phyloP scores from a whole-genome alignment of 2,888 invertebrate species.

The Aporophyla nigra region DNA sequence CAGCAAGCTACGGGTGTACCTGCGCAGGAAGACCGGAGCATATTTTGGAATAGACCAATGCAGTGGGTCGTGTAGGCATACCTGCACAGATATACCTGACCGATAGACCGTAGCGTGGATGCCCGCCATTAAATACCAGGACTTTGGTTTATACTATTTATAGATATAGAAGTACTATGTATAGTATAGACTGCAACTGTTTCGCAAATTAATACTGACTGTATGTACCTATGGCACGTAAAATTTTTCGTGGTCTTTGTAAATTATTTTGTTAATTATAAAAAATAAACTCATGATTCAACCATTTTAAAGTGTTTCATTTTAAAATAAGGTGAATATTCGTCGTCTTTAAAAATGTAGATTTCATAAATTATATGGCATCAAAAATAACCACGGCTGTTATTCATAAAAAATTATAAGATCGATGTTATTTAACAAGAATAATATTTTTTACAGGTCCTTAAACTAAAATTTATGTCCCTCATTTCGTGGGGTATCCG shows the following conservation, averaged over 20 bases:
- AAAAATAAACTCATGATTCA: conserved; percentile 5
- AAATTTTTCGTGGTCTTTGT: not conserved
- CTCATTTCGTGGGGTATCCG: too few species aligned
- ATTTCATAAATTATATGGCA: not conserved
- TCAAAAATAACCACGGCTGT: too few species aligned
- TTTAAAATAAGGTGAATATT: not conserved
- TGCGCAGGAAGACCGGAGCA: not conserved
- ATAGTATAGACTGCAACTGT: not conserved
- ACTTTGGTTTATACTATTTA: not conserved
- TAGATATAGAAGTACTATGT: not conserved
- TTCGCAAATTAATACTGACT: not conserved
- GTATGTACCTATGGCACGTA: not conserved
- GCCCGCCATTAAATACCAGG: not conserved
- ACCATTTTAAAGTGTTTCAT: conserved; percentile 13
- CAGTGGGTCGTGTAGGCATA: not conserved
- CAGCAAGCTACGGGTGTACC: not conserved
- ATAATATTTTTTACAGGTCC: too few species aligned
- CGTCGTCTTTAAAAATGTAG: not conserved
- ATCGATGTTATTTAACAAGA: too few species aligned
- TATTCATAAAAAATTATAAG: too few species aligned
- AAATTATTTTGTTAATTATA: not conserved
- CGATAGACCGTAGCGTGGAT: not conserved
- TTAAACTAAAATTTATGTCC: too few species aligned
- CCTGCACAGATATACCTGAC: too few species aligned
- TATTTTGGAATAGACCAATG: not conserved